Conservation (phyloP, 2,797 vertebrate genomes). For the Trachops cirrhosus region DNA sequence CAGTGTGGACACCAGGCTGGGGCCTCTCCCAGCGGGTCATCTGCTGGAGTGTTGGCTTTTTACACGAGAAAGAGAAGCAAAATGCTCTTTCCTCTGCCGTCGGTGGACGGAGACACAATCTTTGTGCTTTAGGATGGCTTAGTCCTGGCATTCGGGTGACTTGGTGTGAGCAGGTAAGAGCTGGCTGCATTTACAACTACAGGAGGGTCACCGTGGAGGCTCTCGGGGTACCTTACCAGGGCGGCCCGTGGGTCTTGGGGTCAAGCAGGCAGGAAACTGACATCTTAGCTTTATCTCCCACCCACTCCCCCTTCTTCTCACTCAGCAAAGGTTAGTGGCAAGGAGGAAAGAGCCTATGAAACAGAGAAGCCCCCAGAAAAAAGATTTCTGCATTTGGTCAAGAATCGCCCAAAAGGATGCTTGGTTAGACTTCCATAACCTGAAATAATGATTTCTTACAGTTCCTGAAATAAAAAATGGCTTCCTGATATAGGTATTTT, state of each 20-base stretch:
- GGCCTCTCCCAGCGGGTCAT: constrained; percentile 62
- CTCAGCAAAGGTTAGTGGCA: constrained; percentile 36
- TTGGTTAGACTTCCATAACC: constrained; percentile 53
- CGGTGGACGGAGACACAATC: constrained; percentile 76
- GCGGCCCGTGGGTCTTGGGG: constrained; percentile 1
- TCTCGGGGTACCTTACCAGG: constrained; percentile 22
- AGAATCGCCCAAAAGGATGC: constrained; percentile 43
- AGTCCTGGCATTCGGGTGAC: constrained; percentile 71
- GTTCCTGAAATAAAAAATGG: constrained; percentile 72
- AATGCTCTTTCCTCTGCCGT: constrained; percentile 74
- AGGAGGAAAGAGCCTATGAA: background rate
- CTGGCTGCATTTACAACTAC: constrained; percentile 56
- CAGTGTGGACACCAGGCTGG: constrained; percentile 58
- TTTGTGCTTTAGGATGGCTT: constrained; percentile 85
- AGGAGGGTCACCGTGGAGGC: constrained; percentile 29
- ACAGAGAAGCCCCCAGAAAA: constrained; percentile 42
- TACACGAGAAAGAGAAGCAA: constrained; percentile 67
- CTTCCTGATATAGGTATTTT: constrained; percentile 71
- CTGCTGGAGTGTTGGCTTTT: constrained; percentile 57
- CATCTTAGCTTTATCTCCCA: background rate
- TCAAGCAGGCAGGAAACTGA: constrained; percentile 16
- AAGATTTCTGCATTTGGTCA: constrained; percentile 56
- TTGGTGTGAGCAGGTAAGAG: constrained; percentile 78
- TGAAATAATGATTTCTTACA: constrained; percentile 65
- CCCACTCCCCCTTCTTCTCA: background rate